These are phyloP conservation scores for Rhopalosiphum maidis DNA, from an alignment of 1,140 invertebrate genomes.

Conservation along the genomic window DNA sequence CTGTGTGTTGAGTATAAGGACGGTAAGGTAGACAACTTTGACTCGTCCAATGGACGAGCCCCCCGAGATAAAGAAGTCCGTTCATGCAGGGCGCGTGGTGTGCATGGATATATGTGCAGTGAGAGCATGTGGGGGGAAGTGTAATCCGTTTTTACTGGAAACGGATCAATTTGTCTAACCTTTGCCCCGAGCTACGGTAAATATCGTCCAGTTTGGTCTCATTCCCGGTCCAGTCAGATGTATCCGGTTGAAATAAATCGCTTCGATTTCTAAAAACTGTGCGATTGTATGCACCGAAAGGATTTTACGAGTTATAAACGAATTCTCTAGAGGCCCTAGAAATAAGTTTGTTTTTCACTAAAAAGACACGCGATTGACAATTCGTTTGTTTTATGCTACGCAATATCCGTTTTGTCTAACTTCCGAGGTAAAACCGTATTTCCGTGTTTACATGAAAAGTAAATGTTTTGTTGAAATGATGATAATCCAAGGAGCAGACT, in stretches of 20 bases:
- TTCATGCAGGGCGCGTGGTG: background rate
- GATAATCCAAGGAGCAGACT: background rate
- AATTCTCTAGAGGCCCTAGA: background rate
- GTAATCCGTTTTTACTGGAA: constrained; percentile 50
- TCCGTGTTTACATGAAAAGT: background rate
- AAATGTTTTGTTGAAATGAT: background rate
- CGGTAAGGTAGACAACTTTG: constrained; percentile 4
- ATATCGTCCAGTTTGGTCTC: constrained; percentile 27
- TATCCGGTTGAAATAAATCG: constrained; percentile 33
- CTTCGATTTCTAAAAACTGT: background rate
- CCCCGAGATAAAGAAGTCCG: constrained; percentile 18
- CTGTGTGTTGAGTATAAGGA: background rate
- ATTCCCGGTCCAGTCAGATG: background rate
- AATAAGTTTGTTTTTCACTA: constrained; percentile 5
- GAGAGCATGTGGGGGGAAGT: background rate
- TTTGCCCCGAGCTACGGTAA: background rate
- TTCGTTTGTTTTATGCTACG: background rate
- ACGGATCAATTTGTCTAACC: constrained; percentile 54
- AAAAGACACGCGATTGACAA: constrained; percentile 25
- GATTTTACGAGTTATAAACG: background rate
- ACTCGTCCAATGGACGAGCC: background rate
- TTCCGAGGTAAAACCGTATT: constrained; percentile 13
- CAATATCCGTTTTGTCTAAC: constrained; percentile 38
- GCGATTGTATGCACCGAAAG: background rate
- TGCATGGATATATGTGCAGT: background rate